Evolutionary conservation across 1,140 invertebrate genomes (phyloP), one percentile per base, ranked within the genome.

Genomic region (Hormaphis cornu): DNA sequence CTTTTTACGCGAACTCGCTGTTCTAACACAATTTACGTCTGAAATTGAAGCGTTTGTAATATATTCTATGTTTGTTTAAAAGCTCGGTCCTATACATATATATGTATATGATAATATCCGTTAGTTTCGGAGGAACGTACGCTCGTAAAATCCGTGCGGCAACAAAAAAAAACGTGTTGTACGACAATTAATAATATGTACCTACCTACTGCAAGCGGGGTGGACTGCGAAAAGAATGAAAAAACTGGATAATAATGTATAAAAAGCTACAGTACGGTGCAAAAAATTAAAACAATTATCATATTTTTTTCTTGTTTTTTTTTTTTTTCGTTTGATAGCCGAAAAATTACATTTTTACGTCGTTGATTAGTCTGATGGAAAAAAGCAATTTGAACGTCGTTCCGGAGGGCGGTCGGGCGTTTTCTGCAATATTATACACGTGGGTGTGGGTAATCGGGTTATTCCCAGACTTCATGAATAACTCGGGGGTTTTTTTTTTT

Each of bases 391-490:
- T 63, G 42, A 20, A 63, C 59, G 42, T 14, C 28, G 10, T 18
- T 0, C n/a, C 9, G 4, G 4, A 28, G 58, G 4, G 10, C 24
- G 22, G 24, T 9, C 37, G 26, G n/a, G 33, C n/a, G n/a, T n/a
- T n/a, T n/a, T n/a, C n/a, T n/a, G n/a, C n/a, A n/a, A n/a, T n/a
- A n/a, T n/a, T n/a, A n/a, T n/a, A n/a, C n/a, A n/a, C n/a, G n/a
- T n/a, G 33, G 33, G 9, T 24, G 40, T 12, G 61, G 33, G 44
- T 66, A 66, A 66, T 66, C 61, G 61, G 44, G 28, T 66, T 66
- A 66, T 66, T 50, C 61, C 18, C 61, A 48, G 44, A 48, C 61
- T 66, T 66, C 44, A 48, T 66, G 50, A 50, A 66, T 50, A 48
- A 66, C 44, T 16, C 4, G 28, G 30, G 44, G 16, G 10, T 16